Base-by-base conservation (phyloP, 2,888 invertebrate genomes). In the Anticlea derivata region DNA sequence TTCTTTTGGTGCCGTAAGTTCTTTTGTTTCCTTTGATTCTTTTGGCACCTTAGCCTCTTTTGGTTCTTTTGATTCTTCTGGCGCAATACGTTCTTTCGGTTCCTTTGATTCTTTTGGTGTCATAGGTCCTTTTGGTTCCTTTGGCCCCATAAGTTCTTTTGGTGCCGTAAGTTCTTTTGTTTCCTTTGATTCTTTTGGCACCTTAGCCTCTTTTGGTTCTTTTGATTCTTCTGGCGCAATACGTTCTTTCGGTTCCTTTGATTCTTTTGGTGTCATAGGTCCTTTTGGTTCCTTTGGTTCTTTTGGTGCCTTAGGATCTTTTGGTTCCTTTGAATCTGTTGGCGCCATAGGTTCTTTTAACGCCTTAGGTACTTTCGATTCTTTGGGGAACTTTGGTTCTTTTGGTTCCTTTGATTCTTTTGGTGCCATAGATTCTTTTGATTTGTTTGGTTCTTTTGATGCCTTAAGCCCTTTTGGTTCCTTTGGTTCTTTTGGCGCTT, bases 31-130 rank as follows among this genome's bases (percentile, higher is more conserved):
- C n/a, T n/a, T n/a, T n/a, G n/a, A n/a, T 31, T 39, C 11, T 24
- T 37, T 46, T 29, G 4, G 22, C 31, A 43, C 30, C 38, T 13
- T 22, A 23, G 11, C 10, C 35, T 8, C 27, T 41, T 51, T 55
- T 23, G 20, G 23, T n/a, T 48, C 37, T 30, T 26, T 31, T 29
- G 10, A 4, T 2, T 24, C 27, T 35, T 41, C 38, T 17, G 4
- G 13, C 7, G 5, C 8, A 5, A 34, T 17, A 1, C 7, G 11
- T 6, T 29, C 13, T 26, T 37, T 45, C 34, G 22, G 5, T 22
- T 7, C 7, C 17, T 50, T 30, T 29, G 7, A 2, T 39, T 31
- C 41, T 8, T 26, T n/a, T n/a, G n/a, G n/a, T n/a, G n/a, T n/a
- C n/a, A n/a, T 20, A 17, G 4, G 17, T 4, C 48, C 24, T 41